Evolutionary conservation across 2,888 invertebrate genomes (phyloP), one percentile per base, ranked within the genome.

Genomic region (Monopis laevigella): DNA sequence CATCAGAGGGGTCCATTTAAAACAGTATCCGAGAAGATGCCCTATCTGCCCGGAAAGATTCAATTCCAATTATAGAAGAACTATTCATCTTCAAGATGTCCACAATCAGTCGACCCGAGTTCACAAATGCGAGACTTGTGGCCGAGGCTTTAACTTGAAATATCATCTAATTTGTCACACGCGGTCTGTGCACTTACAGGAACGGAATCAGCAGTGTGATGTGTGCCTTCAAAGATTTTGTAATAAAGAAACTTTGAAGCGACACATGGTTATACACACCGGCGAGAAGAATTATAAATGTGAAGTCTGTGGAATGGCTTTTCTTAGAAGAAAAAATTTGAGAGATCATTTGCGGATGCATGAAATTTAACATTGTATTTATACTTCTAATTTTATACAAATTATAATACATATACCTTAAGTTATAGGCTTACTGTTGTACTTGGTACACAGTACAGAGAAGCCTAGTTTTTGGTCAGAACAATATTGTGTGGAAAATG

Each of bases 221-320:
- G 62, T 82, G 1, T 84, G 84, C 42, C 63, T 69, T 2, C 81
- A 81, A 38, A 67, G 82, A 48, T 84, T 84, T 48, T 81, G 75
- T 46, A 80, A 81, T 18, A 84, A 83, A 48, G 82, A 83, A 43
- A 82, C 83, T 6, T 54, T 84, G 48, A 84, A 83, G 43, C 59
- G 82, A 1, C 84, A 84, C 44, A 81, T 82, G 80, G 75, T 82
- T 3, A 82, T 82, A 28, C 84, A 84, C 46, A 82, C 82, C 0
- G 82, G 81, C 0, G 81, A 80, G 35, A 84, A 82, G 51, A 83
- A 83, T 40, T 78, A 82, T 43, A 78, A 82, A 45, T 84, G 84
- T 41, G 73, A 81, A 38, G 62, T 81, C 2, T 84, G 84, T 41
- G 71, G 80, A 0, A 77, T 82, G 66, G 77, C 77, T 1, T 81